Evolutionary conservation across 2,888 invertebrate species (phyloP).

Genomic region (Andrena chrysosceles): DNA sequence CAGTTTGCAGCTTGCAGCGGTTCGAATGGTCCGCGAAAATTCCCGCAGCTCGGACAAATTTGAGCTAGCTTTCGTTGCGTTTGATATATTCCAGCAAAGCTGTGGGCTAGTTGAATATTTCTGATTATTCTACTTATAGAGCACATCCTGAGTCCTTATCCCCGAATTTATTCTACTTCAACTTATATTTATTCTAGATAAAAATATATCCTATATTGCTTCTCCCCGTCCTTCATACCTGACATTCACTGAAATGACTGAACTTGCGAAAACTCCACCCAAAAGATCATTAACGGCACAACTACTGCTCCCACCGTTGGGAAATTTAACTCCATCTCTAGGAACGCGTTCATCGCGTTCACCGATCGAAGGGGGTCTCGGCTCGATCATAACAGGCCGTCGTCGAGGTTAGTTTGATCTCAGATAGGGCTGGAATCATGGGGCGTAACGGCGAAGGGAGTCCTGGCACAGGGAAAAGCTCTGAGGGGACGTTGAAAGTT

Average conservation of each 20-base stretch:
- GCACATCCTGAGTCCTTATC: no score
- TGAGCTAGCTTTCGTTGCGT: no score
- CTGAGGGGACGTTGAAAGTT: slow-evolving; percentile 67
- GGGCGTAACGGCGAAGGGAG: slow-evolving; percentile 56
- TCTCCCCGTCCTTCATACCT: no score
- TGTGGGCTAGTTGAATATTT: no score
- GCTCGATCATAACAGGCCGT: slow-evolving; percentile 50
- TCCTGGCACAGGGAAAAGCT: slow-evolving; percentile 29
- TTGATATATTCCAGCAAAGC: no score
- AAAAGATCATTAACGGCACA: slow-evolving; percentile 6
- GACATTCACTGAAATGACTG: neutral
- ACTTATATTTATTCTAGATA: no score
- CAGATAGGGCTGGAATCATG: slow-evolving; percentile 50
- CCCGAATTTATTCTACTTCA: no score
- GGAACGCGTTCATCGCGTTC: slow-evolving; percentile 22
- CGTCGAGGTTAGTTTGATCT: slow-evolving; percentile 51
- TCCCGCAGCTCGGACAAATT: no score
- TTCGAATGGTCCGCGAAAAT: no score
- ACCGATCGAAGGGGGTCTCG: slow-evolving; percentile 36
- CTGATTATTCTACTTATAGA: no score
- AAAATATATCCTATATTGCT: no score
- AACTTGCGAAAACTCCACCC: neutral
- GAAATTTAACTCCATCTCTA: slow-evolving; percentile 8
- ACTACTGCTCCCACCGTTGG: neutral
- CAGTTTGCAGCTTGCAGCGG: no score